These are phyloP conservation scores for Sitta carolinensis DNA, from an alignment of 2,797 vertebrate species.

Conservation along the genomic window DNA sequence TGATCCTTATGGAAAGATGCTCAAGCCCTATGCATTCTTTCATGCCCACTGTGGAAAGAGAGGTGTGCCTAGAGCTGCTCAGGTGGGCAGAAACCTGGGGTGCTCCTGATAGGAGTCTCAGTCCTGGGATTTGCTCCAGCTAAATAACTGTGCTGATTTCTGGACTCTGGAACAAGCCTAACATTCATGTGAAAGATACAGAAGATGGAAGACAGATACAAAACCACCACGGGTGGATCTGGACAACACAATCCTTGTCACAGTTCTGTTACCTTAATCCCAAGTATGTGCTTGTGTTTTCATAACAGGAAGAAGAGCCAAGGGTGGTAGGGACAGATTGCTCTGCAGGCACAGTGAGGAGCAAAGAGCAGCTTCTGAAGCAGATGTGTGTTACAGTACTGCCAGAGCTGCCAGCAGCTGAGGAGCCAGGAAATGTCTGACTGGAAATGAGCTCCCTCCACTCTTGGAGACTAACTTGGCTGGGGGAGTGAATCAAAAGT, in stretches of 20 bases:
- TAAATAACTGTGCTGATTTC: neutral
- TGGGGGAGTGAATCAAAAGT: neutral
- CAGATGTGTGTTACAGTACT: neutral
- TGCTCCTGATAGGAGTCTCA: neutral
- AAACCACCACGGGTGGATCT: neutral
- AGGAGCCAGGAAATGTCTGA: neutral
- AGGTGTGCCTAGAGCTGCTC: neutral
- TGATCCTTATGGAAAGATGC: neutral
- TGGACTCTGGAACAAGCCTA: neutral
- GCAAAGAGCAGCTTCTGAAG: neutral
- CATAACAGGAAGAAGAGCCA: neutral
- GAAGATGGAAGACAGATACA: neutral
- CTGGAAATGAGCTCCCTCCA: neutral
- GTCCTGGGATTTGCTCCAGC: neutral
- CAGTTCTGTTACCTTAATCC: neutral
- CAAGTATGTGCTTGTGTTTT: neutral
- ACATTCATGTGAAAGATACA: neutral
- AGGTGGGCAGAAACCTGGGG: neutral
- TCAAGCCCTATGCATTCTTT: accelerated
- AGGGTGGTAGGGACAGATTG: neutral
- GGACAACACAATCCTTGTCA: neutral
- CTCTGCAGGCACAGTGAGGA: neutral
- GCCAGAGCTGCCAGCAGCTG: neutral
- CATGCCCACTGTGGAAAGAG: neutral
- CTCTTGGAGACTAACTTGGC: neutral